Percentiles rank a stretch among this genome's conserved stretches.
These are phyloP conservation scores for Hyalella azteca DNA, from an alignment of 2,888 invertebrate genomes.

Conservation along the genomic window DNA sequence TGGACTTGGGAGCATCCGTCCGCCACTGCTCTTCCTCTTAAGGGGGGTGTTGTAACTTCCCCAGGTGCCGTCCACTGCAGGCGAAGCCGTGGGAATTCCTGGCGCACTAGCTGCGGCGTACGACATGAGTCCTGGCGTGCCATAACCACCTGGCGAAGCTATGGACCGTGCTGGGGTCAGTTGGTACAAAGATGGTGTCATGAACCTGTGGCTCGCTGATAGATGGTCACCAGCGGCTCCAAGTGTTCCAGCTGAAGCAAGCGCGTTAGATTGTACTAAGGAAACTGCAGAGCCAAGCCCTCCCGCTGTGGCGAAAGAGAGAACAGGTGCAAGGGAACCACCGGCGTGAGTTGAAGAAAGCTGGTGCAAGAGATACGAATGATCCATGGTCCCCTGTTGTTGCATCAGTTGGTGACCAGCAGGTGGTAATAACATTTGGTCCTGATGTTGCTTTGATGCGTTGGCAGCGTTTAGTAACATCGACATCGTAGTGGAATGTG, in stretches of 20 bases:
- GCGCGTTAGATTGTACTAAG: constrained; percentile 35
- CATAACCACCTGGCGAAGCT: constrained; percentile 44
- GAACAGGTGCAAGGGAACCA: constrained; percentile 51
- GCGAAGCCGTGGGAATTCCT: constrained; percentile 60
- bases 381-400: constrained; percentile 53
- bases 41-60: constrained; percentile 60
- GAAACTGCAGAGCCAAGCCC: background rate
- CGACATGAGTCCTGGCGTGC: constrained; percentile 40
- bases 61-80: constrained; percentile 48
- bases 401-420: constrained; percentile 41
- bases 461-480: constrained; percentile 49
- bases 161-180: constrained; percentile 45
- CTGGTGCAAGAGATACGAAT: constrained; percentile 58
- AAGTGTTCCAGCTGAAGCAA: constrained; percentile 2
- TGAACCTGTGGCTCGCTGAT: constrained; percentile 20
- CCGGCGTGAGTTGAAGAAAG: constrained; percentile 55
- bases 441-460: constrained; percentile 40
- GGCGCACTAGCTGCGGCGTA: constrained; percentile 52
- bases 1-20: constrained; percentile 65
- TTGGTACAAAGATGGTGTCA: constrained; percentile 43
- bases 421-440: background rate
- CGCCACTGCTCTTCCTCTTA: constrained; percentile 64
- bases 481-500: constrained; percentile 46
- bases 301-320: constrained; percentile 39
- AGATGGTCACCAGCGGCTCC: constrained; percentile 17